These are phyloP conservation scores for Drosophila austrosaltans DNA, from an alignment of 2,888 invertebrate species.

Conservation along the genomic window DNA sequence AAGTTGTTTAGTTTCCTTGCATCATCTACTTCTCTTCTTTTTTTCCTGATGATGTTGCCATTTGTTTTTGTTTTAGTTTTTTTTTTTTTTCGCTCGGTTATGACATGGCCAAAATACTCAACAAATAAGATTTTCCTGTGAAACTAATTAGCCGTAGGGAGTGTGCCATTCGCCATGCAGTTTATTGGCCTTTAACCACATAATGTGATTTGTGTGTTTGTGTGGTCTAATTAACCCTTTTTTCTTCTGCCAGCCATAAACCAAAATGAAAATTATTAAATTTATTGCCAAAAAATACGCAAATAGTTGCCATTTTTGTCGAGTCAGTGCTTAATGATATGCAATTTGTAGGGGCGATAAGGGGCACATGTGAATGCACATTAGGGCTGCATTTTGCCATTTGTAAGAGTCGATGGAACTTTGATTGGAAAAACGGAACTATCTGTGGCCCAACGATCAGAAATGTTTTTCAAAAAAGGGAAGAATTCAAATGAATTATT, in stretches of 20 bases:
- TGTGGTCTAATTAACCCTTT: constrained; percentile 40
- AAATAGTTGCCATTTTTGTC: constrained; percentile 20
- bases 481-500: no score
- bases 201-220: constrained; percentile 26
- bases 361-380: background rate
- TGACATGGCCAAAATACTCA: constrained; percentile 45
- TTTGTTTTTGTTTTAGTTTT: background rate
- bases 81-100: constrained; percentile 28
- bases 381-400: background rate
- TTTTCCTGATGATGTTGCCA: background rate
- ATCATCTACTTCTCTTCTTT: background rate
- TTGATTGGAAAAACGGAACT: background rate
- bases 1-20: constrained; percentile 27
- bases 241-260: constrained; percentile 46
- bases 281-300: constrained; percentile 11
- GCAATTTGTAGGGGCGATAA: background rate
- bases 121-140: constrained; percentile 70
- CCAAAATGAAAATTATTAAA: constrained; percentile 50
- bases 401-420: background rate
- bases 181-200: constrained; percentile 33
- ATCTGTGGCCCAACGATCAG: background rate
- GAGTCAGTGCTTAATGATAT: constrained; percentile 16
- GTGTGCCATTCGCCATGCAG: constrained; percentile 16
- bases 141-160: constrained; percentile 68
- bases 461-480: no score